Conservation (phyloP, 2,113 vertebrate genomes). For the Nyctibius bracteatus region DNA sequence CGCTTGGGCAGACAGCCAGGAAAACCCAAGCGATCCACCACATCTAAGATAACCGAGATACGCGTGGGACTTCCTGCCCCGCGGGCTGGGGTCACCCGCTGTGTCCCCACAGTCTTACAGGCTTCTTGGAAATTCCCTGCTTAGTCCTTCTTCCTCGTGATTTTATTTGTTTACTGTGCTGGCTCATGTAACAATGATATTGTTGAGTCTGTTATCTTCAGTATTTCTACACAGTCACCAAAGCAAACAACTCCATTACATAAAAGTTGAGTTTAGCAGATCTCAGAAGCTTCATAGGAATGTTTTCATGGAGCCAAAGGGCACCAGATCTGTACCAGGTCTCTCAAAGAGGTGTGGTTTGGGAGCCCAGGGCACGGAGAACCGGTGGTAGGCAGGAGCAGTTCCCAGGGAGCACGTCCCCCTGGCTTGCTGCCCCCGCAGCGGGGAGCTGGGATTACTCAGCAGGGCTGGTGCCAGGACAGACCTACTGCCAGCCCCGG, state of each 20-base stretch:
- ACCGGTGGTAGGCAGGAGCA: neutral
- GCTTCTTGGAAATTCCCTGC: neutral
- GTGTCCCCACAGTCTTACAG: neutral
- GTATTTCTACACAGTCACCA: neutral
- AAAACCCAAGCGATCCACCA: neutral
- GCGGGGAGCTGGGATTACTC: neutral
- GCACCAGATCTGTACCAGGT: neutral
- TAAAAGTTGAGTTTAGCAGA: neutral
- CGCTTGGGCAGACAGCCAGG: neutral
- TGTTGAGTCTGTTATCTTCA: neutral
- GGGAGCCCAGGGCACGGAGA: neutral
- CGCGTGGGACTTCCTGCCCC: neutral
- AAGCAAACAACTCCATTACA: neutral
- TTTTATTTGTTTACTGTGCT: neutral
- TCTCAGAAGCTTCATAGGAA: neutral
- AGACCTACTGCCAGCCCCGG: neutral
- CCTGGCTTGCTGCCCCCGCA: fast-evolving
- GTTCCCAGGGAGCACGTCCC: neutral
- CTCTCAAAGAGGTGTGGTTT: neutral
- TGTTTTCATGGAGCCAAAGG: neutral
- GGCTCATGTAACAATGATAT: neutral
- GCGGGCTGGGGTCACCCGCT: neutral
- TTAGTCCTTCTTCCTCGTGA: neutral
- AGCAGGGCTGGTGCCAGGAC: neutral
- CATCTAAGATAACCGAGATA: neutral